Evolutionary conservation across 2,888 invertebrate species (phyloP).

Genomic region (Parnassius glacialis): DNA sequence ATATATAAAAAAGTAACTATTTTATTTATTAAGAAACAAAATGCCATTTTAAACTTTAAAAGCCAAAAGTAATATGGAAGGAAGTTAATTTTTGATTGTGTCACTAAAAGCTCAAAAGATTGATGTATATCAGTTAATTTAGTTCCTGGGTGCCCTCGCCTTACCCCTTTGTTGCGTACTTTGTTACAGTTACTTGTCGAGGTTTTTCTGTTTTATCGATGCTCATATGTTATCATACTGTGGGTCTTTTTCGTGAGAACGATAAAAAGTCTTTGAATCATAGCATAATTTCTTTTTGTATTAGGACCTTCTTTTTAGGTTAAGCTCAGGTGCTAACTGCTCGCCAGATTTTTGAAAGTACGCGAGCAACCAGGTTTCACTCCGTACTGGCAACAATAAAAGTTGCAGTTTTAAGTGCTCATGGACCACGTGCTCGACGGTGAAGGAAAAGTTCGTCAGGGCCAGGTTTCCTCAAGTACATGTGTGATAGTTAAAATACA

Average conservation of each 20-base stretch:
- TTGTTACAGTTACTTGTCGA: constrained; percentile 28
- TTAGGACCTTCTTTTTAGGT: no score
- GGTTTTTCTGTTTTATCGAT: constrained; percentile 12
- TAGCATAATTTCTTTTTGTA: background rate
- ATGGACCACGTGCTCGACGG: no score
- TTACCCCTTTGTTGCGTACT: constrained; percentile 30
- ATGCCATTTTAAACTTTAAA: background rate
- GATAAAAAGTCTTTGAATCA: background rate
- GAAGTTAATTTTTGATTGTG: constrained; percentile 6
- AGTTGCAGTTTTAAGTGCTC: no score
- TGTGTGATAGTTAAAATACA: no score
- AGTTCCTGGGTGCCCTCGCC: constrained; percentile 32
- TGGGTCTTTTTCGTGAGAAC: constrained; percentile 19
- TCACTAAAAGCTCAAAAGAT: constrained; percentile 17
- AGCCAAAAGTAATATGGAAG: constrained; percentile 7
- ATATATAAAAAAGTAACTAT: no score
- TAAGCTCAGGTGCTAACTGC: no score
- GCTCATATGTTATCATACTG: constrained; percentile 10
- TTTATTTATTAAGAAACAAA: background rate
- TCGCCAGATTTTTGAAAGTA: no score
- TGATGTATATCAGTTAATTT: constrained; percentile 35
- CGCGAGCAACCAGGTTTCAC: no score
- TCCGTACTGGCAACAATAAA: no score
- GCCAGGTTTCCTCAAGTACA: no score
- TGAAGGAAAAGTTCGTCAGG: no score